Base-by-base conservation (phyloP, 2,113 vertebrate species). In the Solenodon paradoxus region DNA sequence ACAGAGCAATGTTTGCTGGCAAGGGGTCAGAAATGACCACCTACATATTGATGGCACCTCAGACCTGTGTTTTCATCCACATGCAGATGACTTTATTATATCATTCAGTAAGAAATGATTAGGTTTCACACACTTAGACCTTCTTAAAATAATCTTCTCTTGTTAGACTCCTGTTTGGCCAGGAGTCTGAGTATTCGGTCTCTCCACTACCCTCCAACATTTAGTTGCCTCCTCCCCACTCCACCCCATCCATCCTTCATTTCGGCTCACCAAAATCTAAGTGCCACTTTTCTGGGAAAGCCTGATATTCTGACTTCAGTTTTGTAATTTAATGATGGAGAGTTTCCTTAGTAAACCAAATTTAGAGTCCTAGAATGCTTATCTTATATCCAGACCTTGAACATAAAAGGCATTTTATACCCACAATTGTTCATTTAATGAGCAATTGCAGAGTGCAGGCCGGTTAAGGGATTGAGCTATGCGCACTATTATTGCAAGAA, bases 401-500 rank as follows among this genome's bases (percentile, higher is more conserved):
- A 99, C 98, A 99, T 98, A 99, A 99, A 99, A 99, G 98, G 98
- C 98, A 99, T 99, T 99, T 98, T 98, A 98, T 98, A 98, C 99
- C 98, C 98, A 97, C 99, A 99, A 99, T 99, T 99, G 98, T 99
- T 99, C 98, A 98, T 99, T 99, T 99, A 99, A 99, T 99, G 99
- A 99, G 99, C 98, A 99, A 98, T 99, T 99, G 98, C 98, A 97
- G 98, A 98, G 98, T 98, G 98, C 98, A 98, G 98, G 98, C 98
- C 97, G 98, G 98, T 98, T 98, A 99, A 99, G 99, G 99, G 98
- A 99, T 99, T 98, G 99, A 99, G 99, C 99, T 99, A 99, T 98
- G 99, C 99, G 98, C 98, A 98, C 98, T 98, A 99, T 99, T 99
- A 99, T 99, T 99, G 98, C 99, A 98, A 99, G 99, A 99, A 99